Conservation (phyloP, 2,113 vertebrate genomes). For the Ophthalmolycus amberensis region DNA sequence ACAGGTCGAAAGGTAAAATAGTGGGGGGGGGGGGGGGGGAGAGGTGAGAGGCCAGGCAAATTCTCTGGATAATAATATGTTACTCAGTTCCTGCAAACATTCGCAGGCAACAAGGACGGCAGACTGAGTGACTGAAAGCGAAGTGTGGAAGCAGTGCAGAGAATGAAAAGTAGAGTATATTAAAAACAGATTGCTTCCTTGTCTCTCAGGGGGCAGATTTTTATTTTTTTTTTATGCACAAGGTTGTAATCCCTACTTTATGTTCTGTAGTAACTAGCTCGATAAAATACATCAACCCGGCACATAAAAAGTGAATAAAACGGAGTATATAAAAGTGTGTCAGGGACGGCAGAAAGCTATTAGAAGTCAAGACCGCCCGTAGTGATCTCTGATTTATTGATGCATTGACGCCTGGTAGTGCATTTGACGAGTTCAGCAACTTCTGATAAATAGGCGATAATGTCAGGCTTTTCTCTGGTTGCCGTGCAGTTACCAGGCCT, state of each 20-base stretch:
- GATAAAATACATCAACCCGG: constrained; percentile 77
- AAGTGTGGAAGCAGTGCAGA: constrained; percentile 39
- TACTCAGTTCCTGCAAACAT: constrained; percentile 57
- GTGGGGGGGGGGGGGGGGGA: constrained; percentile 23
- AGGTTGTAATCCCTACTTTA: constrained; percentile 79
- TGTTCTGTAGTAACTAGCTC: constrained; percentile 78
- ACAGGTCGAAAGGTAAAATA: constrained; percentile 66
- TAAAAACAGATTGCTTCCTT: constrained; percentile 77
- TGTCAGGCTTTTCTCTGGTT: constrained; percentile 40
- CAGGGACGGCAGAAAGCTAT: constrained; percentile 54
- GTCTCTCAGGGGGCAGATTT: constrained; percentile 72
- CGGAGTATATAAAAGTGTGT: constrained; percentile 73
- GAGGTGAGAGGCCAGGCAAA: constrained; percentile 47
- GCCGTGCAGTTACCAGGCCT: constrained; percentile 24
- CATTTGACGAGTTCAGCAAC: constrained; percentile 51
- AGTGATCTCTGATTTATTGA: constrained; percentile 74
- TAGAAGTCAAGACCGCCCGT: constrained; percentile 60
- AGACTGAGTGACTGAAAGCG: constrained; percentile 56
- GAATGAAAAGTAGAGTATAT: constrained; percentile 69
- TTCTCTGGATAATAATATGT: constrained; percentile 64
- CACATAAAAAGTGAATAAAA: constrained; percentile 79
- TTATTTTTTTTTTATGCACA: constrained; percentile 68
- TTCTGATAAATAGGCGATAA: constrained; percentile 67
- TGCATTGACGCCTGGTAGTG: constrained; percentile 11
- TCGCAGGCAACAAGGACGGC: constrained; percentile 34